phyloP scores from a whole-genome alignment of 2,113 vertebrate species.

The Corythaixoides concolor region DNA sequence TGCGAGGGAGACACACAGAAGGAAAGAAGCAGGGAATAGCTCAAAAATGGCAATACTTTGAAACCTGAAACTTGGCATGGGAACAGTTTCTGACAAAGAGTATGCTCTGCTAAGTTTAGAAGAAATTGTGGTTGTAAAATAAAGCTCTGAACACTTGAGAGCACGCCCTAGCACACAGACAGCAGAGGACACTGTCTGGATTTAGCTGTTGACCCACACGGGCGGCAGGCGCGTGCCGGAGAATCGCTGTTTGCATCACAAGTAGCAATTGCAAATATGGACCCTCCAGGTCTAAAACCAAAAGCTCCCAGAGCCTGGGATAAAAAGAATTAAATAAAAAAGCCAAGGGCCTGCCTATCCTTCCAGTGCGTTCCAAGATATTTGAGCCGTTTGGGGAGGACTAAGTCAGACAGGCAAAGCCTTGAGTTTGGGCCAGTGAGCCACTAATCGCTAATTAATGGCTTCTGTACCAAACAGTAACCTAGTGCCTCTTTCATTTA shows the following conservation, averaged over 20 bases:
- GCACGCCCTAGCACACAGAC: background rate
- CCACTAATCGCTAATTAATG: background rate
- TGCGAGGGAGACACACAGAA: constrained; percentile 13
- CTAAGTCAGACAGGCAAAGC: background rate
- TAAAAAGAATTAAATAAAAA: background rate
- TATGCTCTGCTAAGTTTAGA: constrained; percentile 61
- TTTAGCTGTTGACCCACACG: background rate
- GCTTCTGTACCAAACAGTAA: background rate
- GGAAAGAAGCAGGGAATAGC: constrained; percentile 31
- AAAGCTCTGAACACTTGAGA: background rate
- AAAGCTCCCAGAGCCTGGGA: background rate
- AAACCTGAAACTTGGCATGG: constrained; percentile 54
- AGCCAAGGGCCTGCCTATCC: too few species aligned
- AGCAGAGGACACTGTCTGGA: constrained; percentile 14
- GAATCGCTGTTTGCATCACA: background rate
- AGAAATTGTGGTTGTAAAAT: constrained; percentile 44
- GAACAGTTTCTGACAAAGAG: constrained; percentile 44
- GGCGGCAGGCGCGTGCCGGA: accelerated
- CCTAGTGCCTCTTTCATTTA: background rate
- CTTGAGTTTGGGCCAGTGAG: background rate
- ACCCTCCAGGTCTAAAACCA: background rate
- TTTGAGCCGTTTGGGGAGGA: background rate
- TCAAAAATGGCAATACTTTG: constrained; percentile 39
- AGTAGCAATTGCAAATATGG: background rate
- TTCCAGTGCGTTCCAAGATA: background rate